Conservation (phyloP, 2,888 invertebrate genomes). For the Steinernema hermaphroditum region DNA sequence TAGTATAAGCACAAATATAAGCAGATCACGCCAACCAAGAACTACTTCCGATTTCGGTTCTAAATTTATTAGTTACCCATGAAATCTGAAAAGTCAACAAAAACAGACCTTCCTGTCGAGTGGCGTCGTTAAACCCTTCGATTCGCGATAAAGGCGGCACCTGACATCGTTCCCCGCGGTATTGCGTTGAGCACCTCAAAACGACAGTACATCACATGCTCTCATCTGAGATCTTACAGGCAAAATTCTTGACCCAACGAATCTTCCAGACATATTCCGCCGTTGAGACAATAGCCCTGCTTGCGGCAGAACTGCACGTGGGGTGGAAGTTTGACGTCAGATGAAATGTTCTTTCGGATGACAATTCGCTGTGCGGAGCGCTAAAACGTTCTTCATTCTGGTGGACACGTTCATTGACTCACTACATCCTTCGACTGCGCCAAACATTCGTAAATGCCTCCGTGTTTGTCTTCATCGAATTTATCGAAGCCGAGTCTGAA, state of each 20-base stretch:
- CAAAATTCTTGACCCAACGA: too few relatives aligned
- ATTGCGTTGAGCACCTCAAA: not conserved
- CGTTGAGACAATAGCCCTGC: conserved; percentile 8
- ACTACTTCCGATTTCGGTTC: not conserved
- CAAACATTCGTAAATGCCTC: conserved; percentile 10
- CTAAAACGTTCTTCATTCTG: not conserved
- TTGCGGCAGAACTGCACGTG: conserved; percentile 1
- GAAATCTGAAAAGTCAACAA: not conserved
- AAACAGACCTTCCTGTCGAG: conserved; percentile 2
- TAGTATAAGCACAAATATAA: not conserved
- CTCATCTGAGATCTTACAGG: too few relatives aligned
- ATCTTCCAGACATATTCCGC: not conserved
- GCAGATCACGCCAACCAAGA: conserved; percentile 1
- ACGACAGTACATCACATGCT: too few relatives aligned
- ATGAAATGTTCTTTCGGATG: not conserved
- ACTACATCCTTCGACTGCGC: not conserved
- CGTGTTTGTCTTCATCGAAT: conserved; percentile 8
- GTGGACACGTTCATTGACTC: not conserved
- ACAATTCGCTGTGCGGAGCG: conserved; percentile 9
- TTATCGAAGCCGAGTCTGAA: not conserved
- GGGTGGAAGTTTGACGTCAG: not conserved
- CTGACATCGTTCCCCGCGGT: conserved; percentile 15
- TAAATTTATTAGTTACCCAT: not conserved
- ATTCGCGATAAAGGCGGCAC: conserved; percentile 14
- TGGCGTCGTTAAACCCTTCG: not conserved